A percentile compares a stretch with the other conserved stretches of the same genome.
Conservation (phyloP, 2,113 vertebrate genomes). For the Tor tambroides region DNA sequence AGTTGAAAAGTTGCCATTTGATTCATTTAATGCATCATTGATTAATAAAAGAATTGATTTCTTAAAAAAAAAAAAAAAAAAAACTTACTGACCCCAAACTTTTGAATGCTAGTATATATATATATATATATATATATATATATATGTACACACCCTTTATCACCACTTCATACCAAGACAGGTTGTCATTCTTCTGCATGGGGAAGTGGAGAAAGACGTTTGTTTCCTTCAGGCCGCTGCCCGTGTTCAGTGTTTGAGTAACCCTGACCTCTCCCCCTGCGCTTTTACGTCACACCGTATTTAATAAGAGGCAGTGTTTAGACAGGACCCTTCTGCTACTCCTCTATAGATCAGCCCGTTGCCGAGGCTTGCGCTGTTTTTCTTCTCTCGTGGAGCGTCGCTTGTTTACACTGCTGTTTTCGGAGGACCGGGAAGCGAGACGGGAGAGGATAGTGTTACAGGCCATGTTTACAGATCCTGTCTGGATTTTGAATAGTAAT, state of each 20-base stretch:
- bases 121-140: background rate
- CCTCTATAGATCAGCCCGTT: conserved; percentile 51
- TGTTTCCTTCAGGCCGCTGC: conserved; percentile 46
- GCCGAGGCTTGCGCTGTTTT: conserved; percentile 34
- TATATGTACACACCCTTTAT: conserved; percentile 19
- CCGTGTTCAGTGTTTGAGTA: conserved; percentile 60
- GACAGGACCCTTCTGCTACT: conserved; percentile 61
- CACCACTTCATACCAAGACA: conserved; percentile 21
- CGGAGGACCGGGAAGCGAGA: conserved; percentile 38
- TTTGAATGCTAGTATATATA: background rate
- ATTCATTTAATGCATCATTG: background rate
- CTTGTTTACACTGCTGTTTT: conserved; percentile 49
- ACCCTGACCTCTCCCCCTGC: conserved; percentile 57
- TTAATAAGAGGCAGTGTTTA: conserved; percentile 61
- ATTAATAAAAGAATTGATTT: background rate
- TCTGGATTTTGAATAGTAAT: conserved; percentile 50
- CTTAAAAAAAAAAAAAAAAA: background rate
- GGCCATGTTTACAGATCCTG: conserved; percentile 48
- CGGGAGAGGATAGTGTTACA: conserved; percentile 44
- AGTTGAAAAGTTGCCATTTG: no score
- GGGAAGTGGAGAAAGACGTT: background rate
- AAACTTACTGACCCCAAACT: background rate
- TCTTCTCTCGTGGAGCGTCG: conserved; percentile 45
- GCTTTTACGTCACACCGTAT: conserved; percentile 58
- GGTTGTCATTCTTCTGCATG: conserved; percentile 8